phyloP scores from a whole-genome alignment of 2,797 vertebrate genomes.

The Sebastiscus tertius region DNA sequence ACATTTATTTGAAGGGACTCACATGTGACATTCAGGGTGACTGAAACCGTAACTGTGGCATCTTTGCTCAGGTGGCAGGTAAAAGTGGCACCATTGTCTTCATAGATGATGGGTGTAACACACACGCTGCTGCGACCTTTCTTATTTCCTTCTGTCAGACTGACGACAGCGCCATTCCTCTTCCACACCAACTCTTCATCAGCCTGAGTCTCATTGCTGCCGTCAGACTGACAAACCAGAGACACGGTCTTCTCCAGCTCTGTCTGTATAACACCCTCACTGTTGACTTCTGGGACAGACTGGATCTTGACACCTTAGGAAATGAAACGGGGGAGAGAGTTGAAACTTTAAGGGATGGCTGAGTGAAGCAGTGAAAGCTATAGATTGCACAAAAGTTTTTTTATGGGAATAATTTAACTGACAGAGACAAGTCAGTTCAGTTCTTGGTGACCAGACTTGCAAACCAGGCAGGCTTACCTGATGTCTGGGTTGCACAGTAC shows the following conservation, averaged over 20 bases:
- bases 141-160: constrained; percentile 82
- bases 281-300: neutral
- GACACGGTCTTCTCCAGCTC: constrained; percentile 57
- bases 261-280: constrained; percentile 51
- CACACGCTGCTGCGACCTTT: constrained; percentile 86
- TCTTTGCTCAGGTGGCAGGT: constrained; percentile 84
- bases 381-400: neutral
- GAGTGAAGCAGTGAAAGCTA: neutral
- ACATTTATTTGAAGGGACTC: constrained; percentile 71
- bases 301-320: constrained; percentile 54
- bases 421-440: neutral
- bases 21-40: constrained; percentile 89
- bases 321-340: neutral
- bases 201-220: neutral
- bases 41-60: constrained; percentile 71
- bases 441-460: neutral
- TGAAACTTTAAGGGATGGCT: neutral
- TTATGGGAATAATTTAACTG: neutral
- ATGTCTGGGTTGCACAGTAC: constrained; percentile 34
- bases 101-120: constrained; percentile 75
- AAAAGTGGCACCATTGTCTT: constrained; percentile 85
- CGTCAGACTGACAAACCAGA: constrained; percentile 64
- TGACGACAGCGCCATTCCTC: constrained; percentile 76
- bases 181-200: constrained; percentile 87
- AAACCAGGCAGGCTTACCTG: constrained; percentile 50